Evolutionary conservation across 2,113 vertebrate genomes (phyloP).

Genomic region (Psittacus erithacus): DNA sequence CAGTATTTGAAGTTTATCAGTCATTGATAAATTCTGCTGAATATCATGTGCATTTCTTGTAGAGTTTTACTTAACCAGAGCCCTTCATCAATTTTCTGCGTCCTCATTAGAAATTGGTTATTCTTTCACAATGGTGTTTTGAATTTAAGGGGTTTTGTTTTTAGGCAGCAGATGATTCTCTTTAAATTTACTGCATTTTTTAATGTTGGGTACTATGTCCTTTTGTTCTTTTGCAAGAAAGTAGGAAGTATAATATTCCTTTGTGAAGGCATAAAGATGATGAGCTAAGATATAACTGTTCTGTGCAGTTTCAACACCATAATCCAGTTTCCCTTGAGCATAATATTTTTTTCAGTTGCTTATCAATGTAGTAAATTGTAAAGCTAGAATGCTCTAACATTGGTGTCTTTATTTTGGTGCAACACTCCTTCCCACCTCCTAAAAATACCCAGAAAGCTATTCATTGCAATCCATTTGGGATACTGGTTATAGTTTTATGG

Average conservation of each 20-base stretch:
- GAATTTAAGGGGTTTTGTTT: not conserved
- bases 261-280: not conserved
- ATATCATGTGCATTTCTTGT: not conserved
- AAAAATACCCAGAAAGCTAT: not conserved
- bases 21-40: not conserved
- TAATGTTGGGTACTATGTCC: not conserved
- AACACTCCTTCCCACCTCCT: not conserved
- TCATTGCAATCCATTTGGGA: not conserved
- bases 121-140: not conserved
- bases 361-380: not conserved
- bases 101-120: not conserved
- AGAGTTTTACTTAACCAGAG: not conserved
- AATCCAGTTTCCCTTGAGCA: not conserved
- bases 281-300: not conserved
- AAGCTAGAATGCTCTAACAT: not conserved
- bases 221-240: not conserved
- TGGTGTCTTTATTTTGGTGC: not conserved
- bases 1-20: not conserved
- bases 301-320: not conserved
- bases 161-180: not conserved
- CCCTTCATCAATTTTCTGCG: not conserved
- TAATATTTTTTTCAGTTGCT: not conserved
- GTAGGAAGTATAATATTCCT: not conserved
- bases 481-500: not conserved
- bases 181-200: not conserved